Conservation (phyloP, 1,140 invertebrate genomes). For the Macrobrachium rosenbergii region DNA sequence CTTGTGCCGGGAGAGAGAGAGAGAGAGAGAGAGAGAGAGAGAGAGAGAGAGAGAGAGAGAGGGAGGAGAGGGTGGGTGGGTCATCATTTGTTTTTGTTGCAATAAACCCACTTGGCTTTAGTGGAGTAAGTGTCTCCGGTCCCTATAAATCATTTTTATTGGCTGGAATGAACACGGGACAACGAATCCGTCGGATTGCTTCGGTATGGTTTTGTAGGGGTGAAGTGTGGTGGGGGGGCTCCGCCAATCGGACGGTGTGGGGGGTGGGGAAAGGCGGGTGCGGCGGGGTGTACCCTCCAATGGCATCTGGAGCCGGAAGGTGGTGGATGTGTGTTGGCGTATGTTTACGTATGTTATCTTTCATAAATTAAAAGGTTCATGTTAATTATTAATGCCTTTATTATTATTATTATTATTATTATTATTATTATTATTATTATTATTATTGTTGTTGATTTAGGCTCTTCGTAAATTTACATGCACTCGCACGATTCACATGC, state of each 20-base stretch:
- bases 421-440: too few species aligned
- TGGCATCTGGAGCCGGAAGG: too few species aligned
- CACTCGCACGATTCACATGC: too few species aligned
- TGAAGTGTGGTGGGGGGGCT: neutral
- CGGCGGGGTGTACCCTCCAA: too few species aligned
- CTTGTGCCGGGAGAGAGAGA: neutral
- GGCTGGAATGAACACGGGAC: slow-evolving; percentile 29
- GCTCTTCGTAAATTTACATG: too few species aligned
- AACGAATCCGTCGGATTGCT: slow-evolving; percentile 20
- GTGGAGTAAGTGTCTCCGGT: neutral
- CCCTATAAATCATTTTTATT: slow-evolving; percentile 39
- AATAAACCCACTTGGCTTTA: slow-evolving; percentile 21
- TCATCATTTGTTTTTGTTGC: slow-evolving; percentile 1
- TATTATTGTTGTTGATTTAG: too few species aligned
- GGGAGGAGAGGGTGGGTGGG: slow-evolving; percentile 7
- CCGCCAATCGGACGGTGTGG: neutral
- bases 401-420: too few species aligned
- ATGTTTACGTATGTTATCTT: too few species aligned
- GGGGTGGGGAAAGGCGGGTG: neutral
- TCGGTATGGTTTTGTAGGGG: too few species aligned
- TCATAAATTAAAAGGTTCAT: too few species aligned
- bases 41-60: slow-evolving; percentile 4
- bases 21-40: neutral
- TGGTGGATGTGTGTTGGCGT: too few species aligned
- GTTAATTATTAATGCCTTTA: too few species aligned